Conservation (phyloP, 2,797 vertebrate genomes). For the Heteromormyrus szaboi region DNA sequence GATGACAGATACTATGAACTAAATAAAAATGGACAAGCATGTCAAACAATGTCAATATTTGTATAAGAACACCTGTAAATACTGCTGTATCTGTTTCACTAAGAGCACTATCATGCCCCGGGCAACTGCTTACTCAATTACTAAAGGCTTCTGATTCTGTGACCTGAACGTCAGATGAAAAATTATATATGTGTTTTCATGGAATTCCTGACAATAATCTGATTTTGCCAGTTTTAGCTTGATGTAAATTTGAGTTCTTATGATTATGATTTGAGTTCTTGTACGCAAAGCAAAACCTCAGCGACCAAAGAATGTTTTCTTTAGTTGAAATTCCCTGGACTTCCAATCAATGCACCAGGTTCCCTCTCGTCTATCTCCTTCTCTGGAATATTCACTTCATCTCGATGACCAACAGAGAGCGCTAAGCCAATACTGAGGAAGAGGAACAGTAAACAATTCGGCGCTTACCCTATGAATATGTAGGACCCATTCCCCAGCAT, state of each 20-base stretch:
- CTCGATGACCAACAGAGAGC: slow-evolving; percentile 61
- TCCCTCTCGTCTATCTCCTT: slow-evolving; percentile 62
- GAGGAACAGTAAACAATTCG: slow-evolving; percentile 61
- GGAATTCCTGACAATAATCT: not conserved
- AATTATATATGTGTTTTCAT: not conserved
- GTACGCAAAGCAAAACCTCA: not conserved
- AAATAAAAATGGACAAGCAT: not conserved
- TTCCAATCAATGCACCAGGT: not conserved
- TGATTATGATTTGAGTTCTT: not conserved
- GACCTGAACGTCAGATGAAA: not conserved
- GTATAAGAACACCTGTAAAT: not conserved
- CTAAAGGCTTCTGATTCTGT: not conserved
- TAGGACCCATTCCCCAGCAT: not conserved
- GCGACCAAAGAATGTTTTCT: not conserved
- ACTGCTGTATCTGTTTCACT: not conserved
- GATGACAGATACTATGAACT: not conserved
- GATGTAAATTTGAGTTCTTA: not conserved
- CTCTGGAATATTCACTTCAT: slow-evolving; percentile 71
- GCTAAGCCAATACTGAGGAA: slow-evolving; percentile 68
- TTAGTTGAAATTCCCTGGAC: not conserved
- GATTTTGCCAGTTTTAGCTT: not conserved
- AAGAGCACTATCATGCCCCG: not conserved
- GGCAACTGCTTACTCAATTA: not conserved
- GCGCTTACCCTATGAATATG: not conserved
- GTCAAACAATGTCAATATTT: not conserved